Evolutionary conservation across 1,140 invertebrate species (phyloP).

Genomic region (Drosophila mojavensis): DNA sequence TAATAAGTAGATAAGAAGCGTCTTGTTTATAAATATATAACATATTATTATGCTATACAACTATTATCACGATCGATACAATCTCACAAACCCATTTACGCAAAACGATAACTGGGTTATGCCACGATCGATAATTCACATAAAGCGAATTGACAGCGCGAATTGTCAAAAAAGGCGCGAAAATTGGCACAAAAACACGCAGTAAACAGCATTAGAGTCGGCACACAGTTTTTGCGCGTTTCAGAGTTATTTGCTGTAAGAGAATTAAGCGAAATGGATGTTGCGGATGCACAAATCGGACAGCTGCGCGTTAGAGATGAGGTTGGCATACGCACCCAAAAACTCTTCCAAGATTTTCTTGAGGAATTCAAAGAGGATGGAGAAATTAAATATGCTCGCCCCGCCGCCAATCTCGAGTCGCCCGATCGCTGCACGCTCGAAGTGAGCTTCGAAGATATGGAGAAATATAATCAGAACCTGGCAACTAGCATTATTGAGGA

Average conservation of each 20-base stretch:
- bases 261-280: conserved; percentile 85
- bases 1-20: too few species aligned
- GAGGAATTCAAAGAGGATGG: conserved; percentile 96
- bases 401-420: conserved; percentile 92
- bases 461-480: conserved; percentile 96
- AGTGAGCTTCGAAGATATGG: conserved; percentile 98
- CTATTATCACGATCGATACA: neutral
- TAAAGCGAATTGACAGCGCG: neutral
- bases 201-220: conserved; percentile 40
- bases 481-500: conserved; percentile 97
- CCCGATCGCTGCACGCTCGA: conserved; percentile 97
- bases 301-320: conserved; percentile 92
- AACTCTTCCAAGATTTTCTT: conserved; percentile 97
- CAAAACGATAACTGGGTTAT: neutral
- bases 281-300: conserved; percentile 87
- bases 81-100: neutral
- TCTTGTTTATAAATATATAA: neutral
- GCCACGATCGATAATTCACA: conserved; percentile 14
- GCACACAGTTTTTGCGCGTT: conserved; percentile 22
- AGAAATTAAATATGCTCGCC: conserved; percentile 94
- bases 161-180: conserved; percentile 56
- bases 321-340: conserved; percentile 95
- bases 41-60: neutral
- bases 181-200: conserved; percentile 50
- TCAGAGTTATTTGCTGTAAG: conserved; percentile 24